Conservation (phyloP, 2,888 invertebrate species). For the Priapulus caudatus region DNA sequence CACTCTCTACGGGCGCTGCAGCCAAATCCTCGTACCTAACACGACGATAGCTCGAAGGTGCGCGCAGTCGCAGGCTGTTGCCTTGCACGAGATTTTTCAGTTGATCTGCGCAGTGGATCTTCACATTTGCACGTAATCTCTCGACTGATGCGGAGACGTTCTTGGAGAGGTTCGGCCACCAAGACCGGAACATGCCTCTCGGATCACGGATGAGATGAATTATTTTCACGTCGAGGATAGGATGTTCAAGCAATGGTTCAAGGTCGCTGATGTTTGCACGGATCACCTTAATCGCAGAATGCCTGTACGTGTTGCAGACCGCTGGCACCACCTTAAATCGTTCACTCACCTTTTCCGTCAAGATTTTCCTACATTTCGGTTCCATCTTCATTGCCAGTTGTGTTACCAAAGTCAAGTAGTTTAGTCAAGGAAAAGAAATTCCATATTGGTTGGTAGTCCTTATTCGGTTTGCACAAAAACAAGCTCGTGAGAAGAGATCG, state of each 20-base stretch:
- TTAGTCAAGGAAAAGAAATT: background rate
- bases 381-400: background rate
- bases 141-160: background rate
- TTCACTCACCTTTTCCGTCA: background rate
- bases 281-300: background rate
- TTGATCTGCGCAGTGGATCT: background rate
- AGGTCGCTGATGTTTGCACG: background rate
- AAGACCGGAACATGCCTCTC: background rate
- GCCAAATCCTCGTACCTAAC: background rate
- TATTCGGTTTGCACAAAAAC: background rate
- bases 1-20: background rate
- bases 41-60: background rate
- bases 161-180: background rate
- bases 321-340: background rate
- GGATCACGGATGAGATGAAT: constrained; percentile 1
- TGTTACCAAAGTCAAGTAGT: background rate
- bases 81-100: background rate
- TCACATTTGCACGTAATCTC: background rate
- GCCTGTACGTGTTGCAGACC: background rate
- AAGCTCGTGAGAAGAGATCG: background rate
- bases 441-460: background rate
- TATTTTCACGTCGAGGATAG: background rate
- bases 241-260: background rate
- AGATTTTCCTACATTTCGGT: too few relatives aligned
- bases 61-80: background rate